Base-by-base conservation (phyloP, 2,888 invertebrate genomes). In the Agriopis aurantiaria region DNA sequence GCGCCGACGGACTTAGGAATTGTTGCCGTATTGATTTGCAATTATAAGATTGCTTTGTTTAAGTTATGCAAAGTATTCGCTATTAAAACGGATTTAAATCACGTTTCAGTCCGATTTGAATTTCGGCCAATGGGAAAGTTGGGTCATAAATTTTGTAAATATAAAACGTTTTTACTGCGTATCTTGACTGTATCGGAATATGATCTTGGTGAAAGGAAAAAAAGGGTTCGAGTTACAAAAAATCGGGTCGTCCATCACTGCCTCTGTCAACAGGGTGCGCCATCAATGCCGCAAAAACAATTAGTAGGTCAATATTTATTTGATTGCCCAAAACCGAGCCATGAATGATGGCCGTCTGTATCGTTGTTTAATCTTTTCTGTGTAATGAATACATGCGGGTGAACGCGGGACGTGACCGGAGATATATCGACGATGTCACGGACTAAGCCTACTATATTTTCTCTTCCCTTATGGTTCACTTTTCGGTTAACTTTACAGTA, bases 241-340 rank as follows among this genome's bases (percentile, higher is more conserved):
- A 91, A 85, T 72, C 65, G 75, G 89, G 82, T 91, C 91, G 88
- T 93, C 86, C 86, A 92, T 93, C 92, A 93, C 85, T 71, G 85
- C 86, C 87, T 89, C 86, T 92, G 92, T 93, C 93, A 91, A 91
- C 92, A 88, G 80, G 83, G 85, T 80, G 82, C 82, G 87, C 86
- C 89, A 85, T 90, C 89, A 87, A 90, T 88, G 89, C 90, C 90
- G 87, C 90, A 92, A 92, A 92, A 92, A 92, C 91, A 93, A 93
- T 93, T 91, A 92, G 90, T 90, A 90, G 88, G 89, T 90, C 91
- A 91, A 93, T 93, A 91, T 92, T 91, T 91, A 91, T 93, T 91
- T 91, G 90, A 92, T 92, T 88, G 85, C 87, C 81, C 81, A 77
- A 85, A 86, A 82, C 83, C 84, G 80, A 81, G 80, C 81, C 72